Conservation (phyloP, 2,113 vertebrate species). For the Meles meles region DNA sequence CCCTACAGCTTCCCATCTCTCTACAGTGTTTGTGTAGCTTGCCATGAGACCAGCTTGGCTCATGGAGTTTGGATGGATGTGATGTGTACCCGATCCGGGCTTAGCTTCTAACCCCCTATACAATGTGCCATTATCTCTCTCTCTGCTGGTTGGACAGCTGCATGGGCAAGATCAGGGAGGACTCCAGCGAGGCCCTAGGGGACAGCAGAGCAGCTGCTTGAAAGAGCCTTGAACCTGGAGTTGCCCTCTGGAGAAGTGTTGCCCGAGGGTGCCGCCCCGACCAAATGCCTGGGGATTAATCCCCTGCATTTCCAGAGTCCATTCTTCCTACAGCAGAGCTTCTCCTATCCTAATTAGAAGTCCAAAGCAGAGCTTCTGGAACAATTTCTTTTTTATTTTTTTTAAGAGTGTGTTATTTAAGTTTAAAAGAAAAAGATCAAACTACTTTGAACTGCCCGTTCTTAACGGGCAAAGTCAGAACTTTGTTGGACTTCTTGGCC, state of each 20-base stretch:
- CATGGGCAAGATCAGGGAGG: background rate
- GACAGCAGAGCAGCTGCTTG: background rate
- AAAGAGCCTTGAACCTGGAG: background rate
- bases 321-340: background rate
- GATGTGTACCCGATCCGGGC: too few species aligned
- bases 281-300: background rate
- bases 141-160: background rate
- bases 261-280: too few species aligned
- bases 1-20: background rate
- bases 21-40: too few species aligned
- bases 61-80: background rate
- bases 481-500: background rate
- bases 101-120: background rate
- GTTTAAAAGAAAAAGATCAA: background rate
- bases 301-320: background rate
- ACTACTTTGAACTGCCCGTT: background rate
- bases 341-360: background rate
- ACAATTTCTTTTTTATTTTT: background rate
- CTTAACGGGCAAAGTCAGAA: background rate
- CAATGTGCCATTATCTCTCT: background rate
- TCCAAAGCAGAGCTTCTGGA: background rate
- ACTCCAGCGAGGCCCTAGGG: background rate
- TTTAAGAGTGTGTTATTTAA: background rate
- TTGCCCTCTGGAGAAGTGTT: background rate
- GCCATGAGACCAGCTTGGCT: background rate